Base-by-base conservation (phyloP, 1,140 invertebrate genomes). In the Drosophila yakuba region DNA sequence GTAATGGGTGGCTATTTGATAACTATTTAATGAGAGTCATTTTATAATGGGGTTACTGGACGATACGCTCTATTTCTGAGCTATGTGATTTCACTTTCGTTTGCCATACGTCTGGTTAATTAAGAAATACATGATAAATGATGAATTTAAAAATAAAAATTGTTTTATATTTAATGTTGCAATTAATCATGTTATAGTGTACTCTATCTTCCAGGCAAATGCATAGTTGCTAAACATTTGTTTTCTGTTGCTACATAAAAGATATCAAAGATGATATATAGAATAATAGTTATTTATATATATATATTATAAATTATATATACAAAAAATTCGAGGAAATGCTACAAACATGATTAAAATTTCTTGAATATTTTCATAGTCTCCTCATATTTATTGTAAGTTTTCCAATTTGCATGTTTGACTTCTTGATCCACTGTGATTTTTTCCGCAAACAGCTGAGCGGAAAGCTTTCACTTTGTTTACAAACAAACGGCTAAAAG, bases 401-500 rank as follows among this genome's bases (percentile, higher is more conserved):
- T 20, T 28, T 60, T 38, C 11, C 0, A 23, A 7, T 2, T 17
- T 43, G n/a, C 12, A 6, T 12, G 3, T 48, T 20, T 6, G 14
- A 14, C 0, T 3, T 5, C 0, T 3, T 5, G 7, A 5, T 35
- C 75, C 82, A 88, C 60, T 68, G 78, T 88, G 4, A 17, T 17
- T 35, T 1, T 8, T 25, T 10, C 23, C 15, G 10, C 17, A 2
- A 74, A 47, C 74, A 75, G 61, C 62, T 77, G 84, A 47, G 54
- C 12, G 14, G 0, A 64, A 58, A 86, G 79, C 80, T 90, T 58
- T 67, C 45, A 54, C 35, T 52, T 90, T 90, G 86, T 86, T 90
- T 90, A 78, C 81, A 81, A 85, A 85, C 85, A 89, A 68, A 41
- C 47, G 59, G 69, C 44, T 2, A 36, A 81, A 78, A 85, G 77